Base-by-base conservation (phyloP, 2,113 vertebrate species). In the Heptranchias perlo region DNA sequence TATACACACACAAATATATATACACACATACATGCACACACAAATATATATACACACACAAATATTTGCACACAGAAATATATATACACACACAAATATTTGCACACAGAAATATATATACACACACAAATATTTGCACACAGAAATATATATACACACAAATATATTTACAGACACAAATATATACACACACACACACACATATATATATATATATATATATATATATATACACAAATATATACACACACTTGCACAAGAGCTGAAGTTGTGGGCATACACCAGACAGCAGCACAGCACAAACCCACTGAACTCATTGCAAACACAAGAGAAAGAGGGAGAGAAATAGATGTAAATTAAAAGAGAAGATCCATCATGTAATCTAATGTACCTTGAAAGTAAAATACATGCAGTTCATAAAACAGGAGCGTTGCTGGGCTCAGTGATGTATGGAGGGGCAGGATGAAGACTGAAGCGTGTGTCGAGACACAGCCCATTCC, bases 381-480 rank as follows among this genome's bases (percentile, higher is more conserved):
- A 95, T 95, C 94, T 95, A 95, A 95, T 95, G 94, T 95, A 95
- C 94, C 94, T 95, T 95, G 94, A 95, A 95, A 95, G 94, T 95
- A 95, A 95, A 95, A 95, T 95, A 95, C 94, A 95, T 67, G 94
- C 94, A 95, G 94, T 95, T 95, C 94, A 95, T 95, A 95, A 95
- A 95, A 69, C 44, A 47, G 65, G 94, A 16, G 44, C 64, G 25
- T 67, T 47, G 64, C 65, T 95, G 94, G 65, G 94, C 94, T 69
- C 94, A 28, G 94, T 95, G 94, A 95, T 95, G 94, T 95, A 95
- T 95, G 94, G 65, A 47, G 65, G 25, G 94, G 44, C 94, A 69
- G 94, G 94, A 95, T 95, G 44, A 47, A 95, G 65, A 95, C 94
- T 95, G 94, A 95, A 95, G 94, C 14, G 25, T 69, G 47, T 95